A percentile compares a stretch with the other conserved stretches of the same genome.
Evolutionary conservation across 2,888 invertebrate species (phyloP).

Genomic region (Rotaria macrura): DNA sequence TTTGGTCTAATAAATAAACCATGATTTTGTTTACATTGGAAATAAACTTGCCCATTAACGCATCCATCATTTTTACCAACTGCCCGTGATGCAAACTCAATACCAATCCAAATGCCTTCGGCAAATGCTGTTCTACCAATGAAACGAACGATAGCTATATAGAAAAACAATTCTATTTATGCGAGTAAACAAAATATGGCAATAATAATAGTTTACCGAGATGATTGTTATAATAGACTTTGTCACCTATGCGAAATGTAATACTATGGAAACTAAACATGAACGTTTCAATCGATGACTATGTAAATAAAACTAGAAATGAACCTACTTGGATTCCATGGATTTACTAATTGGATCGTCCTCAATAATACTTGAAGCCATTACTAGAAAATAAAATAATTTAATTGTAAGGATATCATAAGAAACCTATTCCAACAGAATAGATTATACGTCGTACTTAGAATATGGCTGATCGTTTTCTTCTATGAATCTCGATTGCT

Average conservation of each 20-base stretch:
- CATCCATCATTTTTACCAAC: slow-evolving; percentile 49
- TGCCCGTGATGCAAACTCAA: slow-evolving; percentile 49
- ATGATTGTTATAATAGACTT: slow-evolving; percentile 51
- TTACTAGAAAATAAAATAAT: neutral
- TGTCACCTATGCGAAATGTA: slow-evolving; percentile 49
- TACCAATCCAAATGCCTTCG: slow-evolving; percentile 53
- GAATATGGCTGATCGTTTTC: no score
- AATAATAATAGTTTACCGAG: slow-evolving; percentile 41
- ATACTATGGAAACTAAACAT: neutral
- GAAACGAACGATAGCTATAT: slow-evolving; percentile 47
- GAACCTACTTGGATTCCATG: neutral
- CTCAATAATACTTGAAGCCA: neutral
- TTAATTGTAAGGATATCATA: no score
- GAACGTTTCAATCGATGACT: no score
- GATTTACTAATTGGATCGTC: neutral
- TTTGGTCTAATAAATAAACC: slow-evolving; percentile 48
- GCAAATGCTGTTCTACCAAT: slow-evolving; percentile 52
- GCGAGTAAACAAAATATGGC: neutral
- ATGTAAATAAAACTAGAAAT: neutral
- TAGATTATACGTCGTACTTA: no score
- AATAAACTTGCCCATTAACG: slow-evolving; percentile 47
- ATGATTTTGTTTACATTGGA: slow-evolving; percentile 44
- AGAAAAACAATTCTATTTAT: neutral
- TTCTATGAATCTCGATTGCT: no score
- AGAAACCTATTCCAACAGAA: no score